Evolutionary conservation across 2,888 invertebrate genomes (phyloP).

Genomic region (Mythimna loreyi): DNA sequence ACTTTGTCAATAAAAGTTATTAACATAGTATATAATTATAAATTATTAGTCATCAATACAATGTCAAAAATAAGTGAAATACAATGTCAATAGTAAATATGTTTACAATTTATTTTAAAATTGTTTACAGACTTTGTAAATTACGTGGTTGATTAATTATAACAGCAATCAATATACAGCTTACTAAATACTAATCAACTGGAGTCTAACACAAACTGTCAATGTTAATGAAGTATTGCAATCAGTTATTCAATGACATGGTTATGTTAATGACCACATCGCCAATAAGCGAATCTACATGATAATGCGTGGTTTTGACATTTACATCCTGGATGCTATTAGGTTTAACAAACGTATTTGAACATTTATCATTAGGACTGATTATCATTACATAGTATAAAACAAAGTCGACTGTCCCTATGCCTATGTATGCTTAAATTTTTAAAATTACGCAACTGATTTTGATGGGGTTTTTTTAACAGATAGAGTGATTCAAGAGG

Average conservation of each 20-base stretch:
- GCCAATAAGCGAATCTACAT: constrained; percentile 52
- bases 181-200: not conserved
- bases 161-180: not conserved
- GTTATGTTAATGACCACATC: constrained; percentile 40
- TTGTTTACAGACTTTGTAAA: not conserved
- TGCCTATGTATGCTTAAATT: too few species aligned
- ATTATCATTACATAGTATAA: too few species aligned
- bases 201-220: not conserved
- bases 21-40: too few species aligned
- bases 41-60: too few species aligned
- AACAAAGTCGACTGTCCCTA: too few species aligned
- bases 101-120: not conserved
- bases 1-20: too few species aligned
- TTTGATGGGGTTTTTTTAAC: too few species aligned
- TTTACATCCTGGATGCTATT: constrained; percentile 29
- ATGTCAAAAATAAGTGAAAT: too few species aligned
- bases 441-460: too few species aligned
- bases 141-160: not conserved
- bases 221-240: constrained; percentile 28
- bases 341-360: not conserved
- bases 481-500: too few species aligned
- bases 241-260: constrained; percentile 36
- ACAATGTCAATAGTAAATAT: too few species aligned
- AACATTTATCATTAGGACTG: constrained; percentile 9
- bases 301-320: constrained; percentile 42